Evolutionary conservation across 2,113 vertebrate species (phyloP).

Genomic region (Nerophis lumbriciformis): DNA sequence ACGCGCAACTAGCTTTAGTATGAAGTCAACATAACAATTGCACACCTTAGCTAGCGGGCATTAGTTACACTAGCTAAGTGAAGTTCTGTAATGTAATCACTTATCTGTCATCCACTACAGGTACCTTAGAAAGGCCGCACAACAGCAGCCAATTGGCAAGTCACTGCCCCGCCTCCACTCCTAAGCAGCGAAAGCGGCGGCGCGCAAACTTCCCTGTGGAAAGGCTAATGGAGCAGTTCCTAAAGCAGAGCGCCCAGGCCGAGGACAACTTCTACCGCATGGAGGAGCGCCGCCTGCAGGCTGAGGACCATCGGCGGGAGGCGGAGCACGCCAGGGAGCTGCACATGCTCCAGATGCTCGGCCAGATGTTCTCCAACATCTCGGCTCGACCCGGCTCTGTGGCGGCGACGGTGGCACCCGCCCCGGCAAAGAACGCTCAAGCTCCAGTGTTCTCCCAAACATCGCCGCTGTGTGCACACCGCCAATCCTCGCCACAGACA

Average conservation of each 20-base stretch:
- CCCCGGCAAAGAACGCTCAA: slow-evolving; percentile 42
- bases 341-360: slow-evolving; percentile 88
- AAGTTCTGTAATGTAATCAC: neutral
- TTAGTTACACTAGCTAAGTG: no score
- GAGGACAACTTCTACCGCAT: slow-evolving; percentile 83
- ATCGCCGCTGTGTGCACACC: slow-evolving; percentile 21
- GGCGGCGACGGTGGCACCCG: slow-evolving; percentile 28
- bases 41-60: no score
- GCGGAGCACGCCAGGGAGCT: slow-evolving; percentile 81
- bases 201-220: slow-evolving; percentile 78
- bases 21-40: no score
- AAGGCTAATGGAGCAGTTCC: slow-evolving; percentile 85
- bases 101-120: slow-evolving; percentile 28
- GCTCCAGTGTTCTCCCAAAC: slow-evolving; percentile 33
- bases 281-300: slow-evolving; percentile 82
- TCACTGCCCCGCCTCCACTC: slow-evolving; percentile 56
- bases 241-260: slow-evolving; percentile 83
- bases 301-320: slow-evolving; percentile 81
- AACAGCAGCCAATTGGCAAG: slow-evolving; percentile 54
- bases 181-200: slow-evolving; percentile 76
- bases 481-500: slow-evolving; percentile 31
- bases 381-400: slow-evolving; percentile 53
- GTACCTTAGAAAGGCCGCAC: slow-evolving; percentile 55
- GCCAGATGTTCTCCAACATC: slow-evolving; percentile 83
- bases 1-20: no score